phyloP scores from a whole-genome alignment of 2,797 vertebrate genomes.

The Chelon labrosus region DNA sequence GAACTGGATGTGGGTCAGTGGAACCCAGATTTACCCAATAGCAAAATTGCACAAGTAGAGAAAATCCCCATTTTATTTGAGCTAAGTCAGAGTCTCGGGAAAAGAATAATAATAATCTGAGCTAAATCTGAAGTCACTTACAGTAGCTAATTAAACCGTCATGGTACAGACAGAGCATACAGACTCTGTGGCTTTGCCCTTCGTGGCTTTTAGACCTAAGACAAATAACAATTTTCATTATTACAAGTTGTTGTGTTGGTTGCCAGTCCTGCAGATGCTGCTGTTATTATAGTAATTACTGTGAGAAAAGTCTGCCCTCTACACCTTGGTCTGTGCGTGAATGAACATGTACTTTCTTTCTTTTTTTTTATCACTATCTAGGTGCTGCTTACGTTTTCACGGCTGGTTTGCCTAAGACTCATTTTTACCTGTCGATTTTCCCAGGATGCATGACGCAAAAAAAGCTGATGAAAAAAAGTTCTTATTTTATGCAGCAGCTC shows the following conservation, averaged over 20 bases:
- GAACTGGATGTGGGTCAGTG: constrained; percentile 64
- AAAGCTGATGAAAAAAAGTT: too few species aligned
- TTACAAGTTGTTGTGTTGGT: constrained; percentile 38
- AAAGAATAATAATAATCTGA: constrained; percentile 50
- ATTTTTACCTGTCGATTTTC: not conserved
- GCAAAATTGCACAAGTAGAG: constrained; percentile 46
- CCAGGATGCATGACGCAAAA: too few species aligned
- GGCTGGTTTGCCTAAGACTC: constrained; percentile 2
- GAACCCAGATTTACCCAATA: constrained; percentile 54
- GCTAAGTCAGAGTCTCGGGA: constrained; percentile 57
- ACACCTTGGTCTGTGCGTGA: constrained; percentile 25
- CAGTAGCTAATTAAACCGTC: constrained; percentile 66
- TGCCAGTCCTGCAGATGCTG: constrained; percentile 13
- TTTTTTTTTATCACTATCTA: not conserved
- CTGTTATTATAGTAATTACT: constrained; percentile 51
- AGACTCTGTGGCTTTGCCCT: constrained; percentile 39
- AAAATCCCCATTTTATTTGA: constrained; percentile 64
- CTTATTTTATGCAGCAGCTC: too few species aligned
- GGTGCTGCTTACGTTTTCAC: not conserved
- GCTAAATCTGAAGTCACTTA: constrained; percentile 68
- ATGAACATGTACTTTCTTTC: constrained; percentile 33
- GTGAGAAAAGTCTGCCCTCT: constrained; percentile 30
- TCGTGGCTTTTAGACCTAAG: constrained; percentile 35
- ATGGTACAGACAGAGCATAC: constrained; percentile 18
- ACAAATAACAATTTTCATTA: constrained; percentile 55